Evolutionary conservation across 2,888 invertebrate species (phyloP).

Genomic region (Arenicola marina): DNA sequence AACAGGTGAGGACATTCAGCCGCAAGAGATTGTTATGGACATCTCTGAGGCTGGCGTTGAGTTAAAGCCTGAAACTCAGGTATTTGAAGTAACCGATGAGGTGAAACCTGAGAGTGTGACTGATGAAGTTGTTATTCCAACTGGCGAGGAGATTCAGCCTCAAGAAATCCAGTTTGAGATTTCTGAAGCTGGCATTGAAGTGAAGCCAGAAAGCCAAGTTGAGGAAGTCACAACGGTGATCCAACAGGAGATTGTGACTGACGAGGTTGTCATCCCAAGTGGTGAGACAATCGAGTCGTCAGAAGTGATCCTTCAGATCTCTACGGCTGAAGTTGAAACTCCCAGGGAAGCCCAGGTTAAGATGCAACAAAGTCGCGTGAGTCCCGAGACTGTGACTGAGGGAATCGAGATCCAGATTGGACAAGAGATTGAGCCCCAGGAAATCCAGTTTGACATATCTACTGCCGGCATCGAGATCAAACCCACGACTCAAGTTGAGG

Average conservation of each 20-base stretch:
- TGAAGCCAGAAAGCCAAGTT: conserved; percentile 8
- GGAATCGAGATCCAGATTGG: conserved; percentile 4
- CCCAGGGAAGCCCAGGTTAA: neutral
- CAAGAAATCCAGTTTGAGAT: conserved; percentile 9
- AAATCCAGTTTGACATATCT: conserved; percentile 11
- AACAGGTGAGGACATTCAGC: conserved; percentile 9
- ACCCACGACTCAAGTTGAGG: conserved; percentile 5
- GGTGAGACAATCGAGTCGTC: conserved; percentile 13
- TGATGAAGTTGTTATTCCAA: neutral
- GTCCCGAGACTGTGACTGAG: conserved; percentile 8
- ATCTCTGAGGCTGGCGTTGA: conserved; percentile 13
- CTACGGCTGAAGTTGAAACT: conserved; percentile 5
- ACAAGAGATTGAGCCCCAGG: conserved; percentile 16
- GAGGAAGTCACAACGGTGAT: conserved; percentile 8
- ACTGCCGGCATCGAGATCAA: conserved; percentile 10
- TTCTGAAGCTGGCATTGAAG: conserved; percentile 10
- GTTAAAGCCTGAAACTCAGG: neutral
- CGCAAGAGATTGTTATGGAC: conserved; percentile 19
- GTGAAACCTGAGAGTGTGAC: conserved; percentile 14
- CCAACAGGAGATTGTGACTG: conserved; percentile 11
- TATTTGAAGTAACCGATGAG: conserved; percentile 8
- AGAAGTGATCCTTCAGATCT: conserved; percentile 13
- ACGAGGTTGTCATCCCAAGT: conserved; percentile 8
- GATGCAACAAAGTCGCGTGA: neutral
- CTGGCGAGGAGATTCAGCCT: neutral